These are phyloP conservation scores for Thunnus albacares DNA, from an alignment of 2,797 vertebrate species.

Conservation along the genomic window DNA sequence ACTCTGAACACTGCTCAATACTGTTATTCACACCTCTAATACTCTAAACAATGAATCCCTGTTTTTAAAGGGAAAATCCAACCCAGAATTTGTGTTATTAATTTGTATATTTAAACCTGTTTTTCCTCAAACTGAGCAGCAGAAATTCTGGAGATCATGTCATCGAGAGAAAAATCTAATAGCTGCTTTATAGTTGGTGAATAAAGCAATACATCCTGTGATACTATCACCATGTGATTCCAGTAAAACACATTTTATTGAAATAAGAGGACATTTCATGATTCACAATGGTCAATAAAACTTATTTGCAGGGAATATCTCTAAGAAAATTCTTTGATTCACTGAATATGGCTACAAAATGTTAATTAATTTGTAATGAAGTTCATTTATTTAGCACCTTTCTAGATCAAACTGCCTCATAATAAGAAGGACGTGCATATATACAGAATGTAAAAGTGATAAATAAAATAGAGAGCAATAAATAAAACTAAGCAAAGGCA, in stretches of 20 bases:
- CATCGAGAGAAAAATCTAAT: too few relatives aligned
- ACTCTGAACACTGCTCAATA: conserved; percentile 25
- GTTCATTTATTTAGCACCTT: background rate
- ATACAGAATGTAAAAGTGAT: too few relatives aligned
- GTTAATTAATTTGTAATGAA: background rate
- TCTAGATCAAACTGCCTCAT: too few relatives aligned
- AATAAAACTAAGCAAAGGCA: too few relatives aligned
- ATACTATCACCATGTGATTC: too few relatives aligned
- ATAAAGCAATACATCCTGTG: too few relatives aligned
- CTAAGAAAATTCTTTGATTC: too few relatives aligned
- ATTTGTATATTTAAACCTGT: background rate
- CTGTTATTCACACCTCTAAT: conserved; percentile 41
- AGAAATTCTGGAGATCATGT: background rate
- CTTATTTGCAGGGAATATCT: background rate
- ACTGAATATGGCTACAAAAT: too few relatives aligned
- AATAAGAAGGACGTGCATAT: too few relatives aligned
- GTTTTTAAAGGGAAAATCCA: conserved; percentile 20
- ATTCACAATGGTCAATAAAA: background rate
- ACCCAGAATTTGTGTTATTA: background rate
- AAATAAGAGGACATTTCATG: background rate
- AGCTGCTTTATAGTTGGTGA: too few relatives aligned
- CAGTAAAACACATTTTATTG: background rate
- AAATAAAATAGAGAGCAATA: too few relatives aligned
- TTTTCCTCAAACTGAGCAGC: background rate
- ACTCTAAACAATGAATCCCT: background rate